Conservation (phyloP, 37 sponge, comb jelly and placozoan species). For the Corticium candelabrum region DNA sequence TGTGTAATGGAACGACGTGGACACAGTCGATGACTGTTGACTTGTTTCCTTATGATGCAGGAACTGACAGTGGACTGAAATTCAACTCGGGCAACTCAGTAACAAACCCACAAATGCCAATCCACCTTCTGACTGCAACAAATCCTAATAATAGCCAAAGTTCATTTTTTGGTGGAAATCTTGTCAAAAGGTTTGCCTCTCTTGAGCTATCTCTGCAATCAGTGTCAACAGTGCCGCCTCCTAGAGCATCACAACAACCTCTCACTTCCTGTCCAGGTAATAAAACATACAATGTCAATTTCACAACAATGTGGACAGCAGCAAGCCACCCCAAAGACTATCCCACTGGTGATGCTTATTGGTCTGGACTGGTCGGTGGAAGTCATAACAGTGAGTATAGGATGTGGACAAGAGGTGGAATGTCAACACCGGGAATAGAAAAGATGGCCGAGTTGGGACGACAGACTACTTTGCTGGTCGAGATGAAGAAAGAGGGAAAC, state of each 20-base stretch:
- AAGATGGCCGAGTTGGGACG: neutral
- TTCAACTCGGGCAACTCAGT: neutral
- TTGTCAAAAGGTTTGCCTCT: too few relatives aligned
- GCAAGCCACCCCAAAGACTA: neutral
- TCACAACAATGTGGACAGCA: neutral
- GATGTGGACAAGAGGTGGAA: neutral
- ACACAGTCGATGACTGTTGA: neutral
- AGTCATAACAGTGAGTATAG: neutral
- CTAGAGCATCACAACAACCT: too few relatives aligned
- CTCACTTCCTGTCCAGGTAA: neutral
- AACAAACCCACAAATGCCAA: neutral
- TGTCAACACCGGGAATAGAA: neutral
- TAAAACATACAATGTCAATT: neutral
- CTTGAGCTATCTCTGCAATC: neutral
- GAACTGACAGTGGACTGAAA: neutral
- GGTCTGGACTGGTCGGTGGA: neutral
- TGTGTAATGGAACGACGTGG: neutral
- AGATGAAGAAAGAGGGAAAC: neutral
- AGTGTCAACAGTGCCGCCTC: too few relatives aligned
- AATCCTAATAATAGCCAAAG: neutral
- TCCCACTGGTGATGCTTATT: neutral
- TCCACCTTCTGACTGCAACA: neutral
- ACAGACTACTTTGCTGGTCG: neutral
- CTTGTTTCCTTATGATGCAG: conserved; percentile 3
- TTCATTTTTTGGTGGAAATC: neutral